Evolutionary conservation across 1,140 invertebrate species (phyloP), one percentile per base, ranked within the genome.

Genomic region (Coptotermes formosanus): DNA sequence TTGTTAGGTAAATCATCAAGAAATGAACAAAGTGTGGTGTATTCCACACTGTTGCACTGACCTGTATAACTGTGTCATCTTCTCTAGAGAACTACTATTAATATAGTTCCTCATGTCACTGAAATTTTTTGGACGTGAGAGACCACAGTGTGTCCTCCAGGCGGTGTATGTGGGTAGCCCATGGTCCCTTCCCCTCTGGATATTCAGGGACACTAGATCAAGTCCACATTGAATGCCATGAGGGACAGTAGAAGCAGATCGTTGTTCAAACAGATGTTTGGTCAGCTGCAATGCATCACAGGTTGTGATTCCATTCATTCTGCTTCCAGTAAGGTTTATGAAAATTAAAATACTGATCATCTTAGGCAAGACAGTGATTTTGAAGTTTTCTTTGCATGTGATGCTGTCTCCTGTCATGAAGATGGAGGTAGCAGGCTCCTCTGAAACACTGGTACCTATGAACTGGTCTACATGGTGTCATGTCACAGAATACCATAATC

Each of bases 171-270:
- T 90, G 0, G 96, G 95, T 32, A 98, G 91, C 1, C 97, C 97
- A 90, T 98, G 96, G 92, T 98, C 97, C 44, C 97, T 91, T 0
- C 97, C 97, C 82, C 96, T 93, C 89, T 97, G 96, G 87, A 98
- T 96, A 90, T 98, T 97, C 83, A 97, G 91, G 0, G 97, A 96
- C 0, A 97, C 96, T 87, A 98, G 90, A 92, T 98, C 97, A 6
- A 98, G 90, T 1, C 96, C 96, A 88, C 95, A 96, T 2, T 93
- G 91, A 55, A 59, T 69, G 85, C 75, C 23, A 87, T 85, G 83
- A 82, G 85, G 44, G 8, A 6, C 64, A 30, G 64, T 25, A 30
- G 82, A 83, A 30, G 82, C 11, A 12, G 32, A 43, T 38, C 0
- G 8, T 45, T 83, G 82, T 89, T 97, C 94, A 90, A 97, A 97